Evolutionary conservation across 2,888 invertebrate genomes (phyloP).

Genomic region (Pandemis corylana): DNA sequence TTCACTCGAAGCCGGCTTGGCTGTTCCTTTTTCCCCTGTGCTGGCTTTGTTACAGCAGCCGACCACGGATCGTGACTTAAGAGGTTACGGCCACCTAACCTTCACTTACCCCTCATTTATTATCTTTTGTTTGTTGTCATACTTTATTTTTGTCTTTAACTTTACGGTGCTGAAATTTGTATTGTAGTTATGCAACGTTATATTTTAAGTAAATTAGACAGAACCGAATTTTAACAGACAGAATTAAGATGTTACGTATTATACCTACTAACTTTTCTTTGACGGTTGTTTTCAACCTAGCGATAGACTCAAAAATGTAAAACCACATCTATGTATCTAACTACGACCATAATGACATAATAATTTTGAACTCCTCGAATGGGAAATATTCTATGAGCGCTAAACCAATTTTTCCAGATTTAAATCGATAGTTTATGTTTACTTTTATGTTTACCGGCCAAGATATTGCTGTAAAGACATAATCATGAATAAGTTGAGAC

Average conservation of each 20-base stretch:
- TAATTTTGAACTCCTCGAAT: not conserved
- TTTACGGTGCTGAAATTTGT: slow-evolving; percentile 7
- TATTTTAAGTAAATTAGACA: not conserved
- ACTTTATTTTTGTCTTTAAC: slow-evolving; percentile 62
- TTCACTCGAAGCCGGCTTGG: not conserved
- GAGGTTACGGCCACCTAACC: slow-evolving; percentile 76
- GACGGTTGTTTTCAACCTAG: no score
- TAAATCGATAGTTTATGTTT: no score
- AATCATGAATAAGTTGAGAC: no score
- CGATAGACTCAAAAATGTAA: not conserved
- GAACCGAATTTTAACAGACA: not conserved
- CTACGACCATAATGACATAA: no score
- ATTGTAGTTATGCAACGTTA: not conserved
- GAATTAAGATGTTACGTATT: not conserved
- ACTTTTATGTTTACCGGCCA: no score
- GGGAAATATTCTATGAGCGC: not conserved
- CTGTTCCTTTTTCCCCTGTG: slow-evolving; percentile 32
- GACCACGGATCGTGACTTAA: slow-evolving; percentile 60
- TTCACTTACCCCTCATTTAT: slow-evolving; percentile 68
- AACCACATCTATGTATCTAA: no score
- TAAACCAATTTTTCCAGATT: not conserved
- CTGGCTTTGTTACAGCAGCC: slow-evolving; percentile 45
- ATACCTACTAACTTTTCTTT: not conserved
- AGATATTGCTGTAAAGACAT: no score
- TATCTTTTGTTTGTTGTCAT: slow-evolving; percentile 76